phyloP scores from a whole-genome alignment of 2,888 invertebrate genomes.

The Xestia xanthographa region DNA sequence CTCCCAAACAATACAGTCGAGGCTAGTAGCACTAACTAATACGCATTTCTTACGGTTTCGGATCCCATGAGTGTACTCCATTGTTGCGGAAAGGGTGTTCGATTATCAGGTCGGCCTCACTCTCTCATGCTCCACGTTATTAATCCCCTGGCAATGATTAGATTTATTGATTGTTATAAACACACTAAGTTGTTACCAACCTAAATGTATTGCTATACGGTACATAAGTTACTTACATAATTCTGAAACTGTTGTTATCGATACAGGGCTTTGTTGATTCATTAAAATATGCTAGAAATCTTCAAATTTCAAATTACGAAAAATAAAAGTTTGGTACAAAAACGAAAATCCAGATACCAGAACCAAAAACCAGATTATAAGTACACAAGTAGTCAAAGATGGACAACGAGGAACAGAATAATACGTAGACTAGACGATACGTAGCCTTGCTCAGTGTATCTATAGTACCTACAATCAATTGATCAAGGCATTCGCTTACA shows the following conservation, averaged over 20 bases:
- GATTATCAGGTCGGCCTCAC: conserved; percentile 10
- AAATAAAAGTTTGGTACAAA: no score
- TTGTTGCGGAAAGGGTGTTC: conserved; percentile 10
- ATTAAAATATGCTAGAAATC: not conserved
- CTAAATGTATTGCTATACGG: no score
- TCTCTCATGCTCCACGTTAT: not conserved
- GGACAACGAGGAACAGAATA: not conserved
- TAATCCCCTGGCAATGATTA: conserved; percentile 15
- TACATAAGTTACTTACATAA: no score
- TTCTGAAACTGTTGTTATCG: no score
- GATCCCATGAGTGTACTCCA: conserved; percentile 6
- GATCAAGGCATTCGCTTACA: conserved; percentile 1
- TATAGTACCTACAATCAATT: not conserved
- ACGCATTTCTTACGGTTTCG: not conserved
- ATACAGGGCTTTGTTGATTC: not conserved
- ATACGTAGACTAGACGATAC: not conserved
- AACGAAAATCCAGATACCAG: no score
- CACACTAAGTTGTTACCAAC: not conserved
- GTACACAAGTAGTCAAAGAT: no score
- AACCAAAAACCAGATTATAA: no score
- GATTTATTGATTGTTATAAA: conserved; percentile 6
- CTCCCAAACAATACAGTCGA: not conserved
- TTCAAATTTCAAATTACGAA: not conserved
- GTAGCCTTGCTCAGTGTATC: conserved; percentile 15
- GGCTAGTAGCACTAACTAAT: not conserved